Conservation (phyloP, 2,797 vertebrate species). For the Gephyroberyx darwinii region DNA sequence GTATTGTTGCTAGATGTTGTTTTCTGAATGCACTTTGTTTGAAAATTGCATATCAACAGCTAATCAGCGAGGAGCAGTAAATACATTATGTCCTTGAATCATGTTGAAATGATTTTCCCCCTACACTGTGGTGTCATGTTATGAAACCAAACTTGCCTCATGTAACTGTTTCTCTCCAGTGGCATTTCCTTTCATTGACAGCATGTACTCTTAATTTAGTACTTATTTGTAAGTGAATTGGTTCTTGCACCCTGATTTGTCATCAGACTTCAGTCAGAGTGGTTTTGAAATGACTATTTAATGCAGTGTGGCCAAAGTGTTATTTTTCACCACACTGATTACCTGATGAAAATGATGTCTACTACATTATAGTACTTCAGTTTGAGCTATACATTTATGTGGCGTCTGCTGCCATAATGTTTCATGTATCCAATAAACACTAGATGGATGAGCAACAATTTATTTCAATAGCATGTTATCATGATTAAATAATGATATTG, state of each 20-base stretch:
- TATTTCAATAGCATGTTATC: too few species aligned
- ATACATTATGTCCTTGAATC: constrained; percentile 22
- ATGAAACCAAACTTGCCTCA: constrained; percentile 22
- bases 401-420: not conserved
- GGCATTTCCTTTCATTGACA: not conserved
- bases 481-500: too few species aligned
- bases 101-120: not conserved
- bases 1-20: not conserved
- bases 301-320: not conserved
- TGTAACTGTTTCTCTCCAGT: not conserved
- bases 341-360: too few species aligned
- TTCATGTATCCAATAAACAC: too few species aligned
- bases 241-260: too few species aligned
- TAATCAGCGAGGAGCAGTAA: constrained; percentile 2
- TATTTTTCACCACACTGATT: not conserved
- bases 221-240: not conserved
- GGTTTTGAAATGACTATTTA: not conserved
- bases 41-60: constrained; percentile 12
- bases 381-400: too few species aligned
- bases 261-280: not conserved
- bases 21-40: too few species aligned
- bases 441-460: too few species aligned
- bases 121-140: not conserved
- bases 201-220: not conserved
- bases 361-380: too few species aligned